Evolutionary conservation across 2,113 vertebrate genomes (phyloP), one percentile per base, ranked within the genome.

Genomic region (Calypte anna): DNA sequence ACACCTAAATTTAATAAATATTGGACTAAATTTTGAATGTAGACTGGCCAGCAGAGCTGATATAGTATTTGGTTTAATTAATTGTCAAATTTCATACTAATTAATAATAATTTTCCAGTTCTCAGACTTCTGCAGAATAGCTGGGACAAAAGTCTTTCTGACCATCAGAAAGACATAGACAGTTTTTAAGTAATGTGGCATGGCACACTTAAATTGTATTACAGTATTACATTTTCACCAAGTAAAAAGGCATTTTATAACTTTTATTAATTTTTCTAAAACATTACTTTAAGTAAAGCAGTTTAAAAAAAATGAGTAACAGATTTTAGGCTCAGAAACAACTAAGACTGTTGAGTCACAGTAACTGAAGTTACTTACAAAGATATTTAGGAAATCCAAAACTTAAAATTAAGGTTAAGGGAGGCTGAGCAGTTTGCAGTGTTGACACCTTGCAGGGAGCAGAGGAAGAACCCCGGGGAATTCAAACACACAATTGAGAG

Each of bases 1-100:
- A 91, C 70, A 96, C 31, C 64, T 51, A 85, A 76, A 69, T 43
- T 91, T 81, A 90, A 64, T 53, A 88, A 88, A 27, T 58, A 54
- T 6, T 72, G 72, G 28, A 92, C 86, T 67, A 89, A 91, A 90
- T 54, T 40, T 40, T 48, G 19, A 48, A 48, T 21, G n/a, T 1
- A 74, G 54, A 50, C 59, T 64, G 31, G 82, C 44, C 86, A 88
- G 72, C 33, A 90, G 90, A 95, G 62, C 40, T 82, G 70, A 51
- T 17, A 77, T 78, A 22, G 50, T 80, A 59, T 54, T 66, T 51
- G 16, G 11, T 44, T 92, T 51, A 72, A 58, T 46, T 80, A 91
- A 90, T 62, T 46, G 62, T 6, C 75, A 58, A 80, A 82, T 40
- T 53, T 87, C 88, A 73, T 36, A 21, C 7, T 73, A 76, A 85